phyloP scores from a whole-genome alignment of 2,113 vertebrate species.

The Nesogale talazaci region DNA sequence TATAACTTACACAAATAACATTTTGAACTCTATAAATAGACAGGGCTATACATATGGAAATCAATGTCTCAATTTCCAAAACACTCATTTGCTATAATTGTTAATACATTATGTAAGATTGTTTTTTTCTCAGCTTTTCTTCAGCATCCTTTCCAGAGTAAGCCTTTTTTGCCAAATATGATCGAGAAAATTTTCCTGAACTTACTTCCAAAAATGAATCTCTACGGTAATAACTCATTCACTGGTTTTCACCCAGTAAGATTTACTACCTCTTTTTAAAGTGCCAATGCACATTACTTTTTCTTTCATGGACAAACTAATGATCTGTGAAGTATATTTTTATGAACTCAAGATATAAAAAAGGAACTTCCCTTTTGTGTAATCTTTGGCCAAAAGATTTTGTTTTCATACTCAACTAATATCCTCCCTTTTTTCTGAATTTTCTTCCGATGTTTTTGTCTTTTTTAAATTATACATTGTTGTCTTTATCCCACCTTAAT shows the following conservation, averaged over 20 bases:
- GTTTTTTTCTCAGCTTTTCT: background rate
- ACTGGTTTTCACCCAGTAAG: background rate
- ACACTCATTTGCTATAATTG: background rate
- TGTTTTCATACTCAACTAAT: background rate
- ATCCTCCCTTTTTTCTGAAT: constrained; percentile 5
- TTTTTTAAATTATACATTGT: background rate
- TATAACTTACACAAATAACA: background rate
- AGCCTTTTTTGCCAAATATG: constrained; percentile 4
- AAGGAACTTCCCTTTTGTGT: constrained; percentile 36
- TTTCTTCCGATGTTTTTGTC: background rate
- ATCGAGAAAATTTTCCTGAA: background rate
- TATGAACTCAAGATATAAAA: constrained; percentile 31
- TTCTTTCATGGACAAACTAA: background rate
- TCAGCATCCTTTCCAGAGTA: background rate
- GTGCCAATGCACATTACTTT: constrained; percentile 22
- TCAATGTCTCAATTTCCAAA: constrained; percentile 19
- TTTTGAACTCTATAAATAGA: background rate
- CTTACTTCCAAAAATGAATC: background rate
- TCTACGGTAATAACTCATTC: background rate
- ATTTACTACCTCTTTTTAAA: constrained; percentile 48
- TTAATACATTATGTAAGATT: background rate
- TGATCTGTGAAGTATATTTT: constrained; percentile 52
- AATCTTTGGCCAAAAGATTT: constrained; percentile 21
- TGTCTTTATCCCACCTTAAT: background rate
- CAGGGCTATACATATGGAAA: background rate